phyloP scores from a whole-genome alignment of 2,797 vertebrate genomes.

The Amblyraja radiata region DNA sequence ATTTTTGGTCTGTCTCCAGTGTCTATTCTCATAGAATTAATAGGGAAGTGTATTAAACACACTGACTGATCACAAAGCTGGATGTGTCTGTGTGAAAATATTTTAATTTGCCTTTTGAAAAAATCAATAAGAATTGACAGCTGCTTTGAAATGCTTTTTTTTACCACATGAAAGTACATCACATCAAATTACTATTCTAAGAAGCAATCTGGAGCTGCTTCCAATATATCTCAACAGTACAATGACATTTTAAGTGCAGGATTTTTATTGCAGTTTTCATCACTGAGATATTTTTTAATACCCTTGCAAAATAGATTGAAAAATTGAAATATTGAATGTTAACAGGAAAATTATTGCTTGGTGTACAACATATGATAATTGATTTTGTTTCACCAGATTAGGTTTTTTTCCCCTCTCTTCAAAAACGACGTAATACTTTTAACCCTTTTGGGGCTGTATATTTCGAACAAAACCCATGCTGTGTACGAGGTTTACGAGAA shows the following conservation, averaged over 20 bases:
- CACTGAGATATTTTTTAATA: not conserved
- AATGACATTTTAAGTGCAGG: constrained; percentile 10
- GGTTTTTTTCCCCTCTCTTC: not conserved
- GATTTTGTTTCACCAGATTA: not conserved
- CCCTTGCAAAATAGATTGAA: not conserved
- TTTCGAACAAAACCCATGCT: not conserved
- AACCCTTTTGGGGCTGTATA: not conserved
- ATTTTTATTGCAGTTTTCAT: constrained; percentile 25
- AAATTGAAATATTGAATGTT: constrained; percentile 15
- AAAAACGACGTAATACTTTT: not conserved
- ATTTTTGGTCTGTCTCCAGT: not conserved
- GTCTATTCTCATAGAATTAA: not conserved
- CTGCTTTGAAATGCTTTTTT: not conserved
- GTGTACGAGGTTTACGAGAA: too few relatives aligned
- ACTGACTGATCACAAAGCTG: not conserved
- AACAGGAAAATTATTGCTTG: not conserved
- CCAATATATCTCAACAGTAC: not conserved
- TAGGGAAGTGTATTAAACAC: not conserved
- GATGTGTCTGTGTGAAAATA: constrained; percentile 1
- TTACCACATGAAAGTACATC: constrained; percentile 22
- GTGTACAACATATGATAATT: not conserved
- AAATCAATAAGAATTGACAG: constrained; percentile 27
- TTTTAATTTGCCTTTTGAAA: constrained; percentile 10
- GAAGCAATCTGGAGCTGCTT: not conserved
- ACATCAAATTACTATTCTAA: not conserved